Conservation (phyloP, 2,113 vertebrate genomes). For the Malurus alboscapulatus region DNA sequence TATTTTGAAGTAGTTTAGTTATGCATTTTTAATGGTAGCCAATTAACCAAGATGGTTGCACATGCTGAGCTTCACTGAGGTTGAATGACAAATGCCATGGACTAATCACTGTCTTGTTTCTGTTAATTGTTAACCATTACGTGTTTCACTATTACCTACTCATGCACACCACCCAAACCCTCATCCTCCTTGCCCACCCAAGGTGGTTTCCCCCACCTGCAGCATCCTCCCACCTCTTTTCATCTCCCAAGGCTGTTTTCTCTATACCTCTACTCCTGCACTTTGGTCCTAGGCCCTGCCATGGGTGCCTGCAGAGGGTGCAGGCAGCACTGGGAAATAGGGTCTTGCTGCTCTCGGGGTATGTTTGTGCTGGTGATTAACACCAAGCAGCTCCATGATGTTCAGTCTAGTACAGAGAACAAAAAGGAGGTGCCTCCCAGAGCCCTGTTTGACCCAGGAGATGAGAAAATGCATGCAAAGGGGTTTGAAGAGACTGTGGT, state of each 20-base stretch:
- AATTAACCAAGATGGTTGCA: neutral
- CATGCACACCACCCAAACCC: neutral
- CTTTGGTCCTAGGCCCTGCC: neutral
- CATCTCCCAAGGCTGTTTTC: neutral
- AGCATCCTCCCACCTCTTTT: neutral
- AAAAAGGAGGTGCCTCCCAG: neutral
- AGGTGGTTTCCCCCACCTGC: neutral
- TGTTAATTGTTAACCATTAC: neutral
- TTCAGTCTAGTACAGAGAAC: neutral
- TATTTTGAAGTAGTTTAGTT: neutral
- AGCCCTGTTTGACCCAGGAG: neutral
- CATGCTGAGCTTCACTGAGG: neutral
- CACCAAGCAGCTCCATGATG: neutral
- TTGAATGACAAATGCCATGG: neutral
- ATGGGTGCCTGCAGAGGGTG: rapidly evolving
- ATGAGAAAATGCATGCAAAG: neutral
- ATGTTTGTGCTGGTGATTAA: neutral
- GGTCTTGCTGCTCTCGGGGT: neutral
- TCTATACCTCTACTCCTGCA: rapidly evolving
- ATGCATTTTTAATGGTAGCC: neutral
- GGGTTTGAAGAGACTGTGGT: neutral
- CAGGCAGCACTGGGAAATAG: too few relatives aligned
- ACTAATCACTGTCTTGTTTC: neutral
- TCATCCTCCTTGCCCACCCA: neutral
- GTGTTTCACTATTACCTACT: neutral